A percentile compares a stretch with the other conserved stretches of the same genome.
phyloP scores from a whole-genome alignment of 2,113 vertebrate genomes.

The Ceyx cyanopectus region DNA sequence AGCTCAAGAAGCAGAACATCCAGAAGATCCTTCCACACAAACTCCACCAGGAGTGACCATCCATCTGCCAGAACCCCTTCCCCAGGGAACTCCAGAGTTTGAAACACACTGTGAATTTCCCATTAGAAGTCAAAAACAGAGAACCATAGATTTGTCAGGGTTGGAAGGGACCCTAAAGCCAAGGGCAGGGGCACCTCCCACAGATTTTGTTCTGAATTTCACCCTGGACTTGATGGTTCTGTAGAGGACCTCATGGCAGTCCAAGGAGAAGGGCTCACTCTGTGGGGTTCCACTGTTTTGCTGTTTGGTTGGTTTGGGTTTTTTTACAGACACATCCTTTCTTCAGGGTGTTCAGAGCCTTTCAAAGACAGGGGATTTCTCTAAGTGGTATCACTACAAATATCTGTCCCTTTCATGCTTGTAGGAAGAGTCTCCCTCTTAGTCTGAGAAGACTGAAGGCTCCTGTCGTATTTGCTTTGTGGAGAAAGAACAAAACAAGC shows the following conservation, averaged over 20 bases:
- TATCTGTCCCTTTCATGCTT: neutral
- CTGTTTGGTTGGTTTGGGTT: neutral
- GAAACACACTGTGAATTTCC: neutral
- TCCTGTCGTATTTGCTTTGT: neutral
- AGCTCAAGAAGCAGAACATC: neutral
- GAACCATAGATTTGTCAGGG: too few species aligned
- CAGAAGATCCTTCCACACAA: rapidly evolving
- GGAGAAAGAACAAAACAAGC: neutral
- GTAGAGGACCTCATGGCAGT: rapidly evolving
- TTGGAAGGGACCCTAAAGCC: too few species aligned
- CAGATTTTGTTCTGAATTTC: neutral
- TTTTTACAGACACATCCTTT: neutral
- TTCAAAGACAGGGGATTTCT: neutral
- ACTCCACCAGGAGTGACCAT: rapidly evolving
- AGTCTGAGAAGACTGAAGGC: neutral
- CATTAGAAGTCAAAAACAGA: neutral
- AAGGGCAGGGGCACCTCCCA: too few species aligned
- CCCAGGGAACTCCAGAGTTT: neutral
- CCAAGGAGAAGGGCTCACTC: neutral
- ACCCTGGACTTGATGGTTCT: rapidly evolving
- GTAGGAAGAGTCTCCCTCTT: neutral
- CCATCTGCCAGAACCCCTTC: neutral
- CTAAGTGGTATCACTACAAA: neutral
- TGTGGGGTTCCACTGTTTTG: rapidly evolving
- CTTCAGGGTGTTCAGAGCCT: neutral